A percentile compares a stretch with the other conserved stretches of the same genome.
Conservation (phyloP, 2,888 invertebrate genomes). For the Aspidiotus destructor region DNA sequence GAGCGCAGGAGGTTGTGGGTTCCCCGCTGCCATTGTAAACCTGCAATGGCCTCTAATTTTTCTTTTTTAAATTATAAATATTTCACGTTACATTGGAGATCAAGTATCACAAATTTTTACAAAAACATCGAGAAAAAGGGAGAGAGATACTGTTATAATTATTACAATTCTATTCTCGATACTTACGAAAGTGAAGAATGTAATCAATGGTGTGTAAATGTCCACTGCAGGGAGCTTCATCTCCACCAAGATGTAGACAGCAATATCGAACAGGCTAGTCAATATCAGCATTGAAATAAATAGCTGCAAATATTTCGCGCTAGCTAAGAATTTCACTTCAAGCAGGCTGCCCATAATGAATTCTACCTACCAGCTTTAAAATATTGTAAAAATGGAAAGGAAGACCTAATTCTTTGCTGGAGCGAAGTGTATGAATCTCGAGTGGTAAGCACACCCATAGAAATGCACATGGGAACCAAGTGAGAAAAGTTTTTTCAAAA, state of each 20-base stretch:
- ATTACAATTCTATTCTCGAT: slow-evolving; percentile 35
- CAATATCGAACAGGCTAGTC: slow-evolving; percentile 59
- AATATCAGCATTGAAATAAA: slow-evolving; percentile 55
- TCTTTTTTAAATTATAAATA: too few relatives aligned
- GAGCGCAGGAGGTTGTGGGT: too few relatives aligned
- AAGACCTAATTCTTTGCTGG: slow-evolving; percentile 66
- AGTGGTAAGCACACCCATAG: slow-evolving; percentile 66
- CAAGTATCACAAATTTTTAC: too few relatives aligned
- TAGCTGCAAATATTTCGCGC: slow-evolving; percentile 35
- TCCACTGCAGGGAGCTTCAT: slow-evolving; percentile 48
- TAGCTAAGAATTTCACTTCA: too few relatives aligned
- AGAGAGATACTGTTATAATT: too few relatives aligned
- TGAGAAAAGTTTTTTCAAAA: slow-evolving; percentile 79
- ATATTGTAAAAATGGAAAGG: slow-evolving; percentile 62
- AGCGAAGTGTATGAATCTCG: slow-evolving; percentile 64
- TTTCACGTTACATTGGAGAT: too few relatives aligned
- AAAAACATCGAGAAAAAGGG: too few relatives aligned
- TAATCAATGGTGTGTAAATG: slow-evolving; percentile 66
- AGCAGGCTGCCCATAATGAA: too few relatives aligned
- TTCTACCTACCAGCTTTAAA: slow-evolving; percentile 50
- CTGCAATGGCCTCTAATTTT: too few relatives aligned
- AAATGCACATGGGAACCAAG: slow-evolving; percentile 81
- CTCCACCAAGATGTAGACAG: slow-evolving; percentile 37
- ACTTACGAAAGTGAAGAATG: slow-evolving; percentile 75
- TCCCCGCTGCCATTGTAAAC: too few relatives aligned